These are phyloP conservation scores for Neosilurus mollespiculum DNA, from an alignment of 2,797 vertebrate genomes.

Conservation along the genomic window DNA sequence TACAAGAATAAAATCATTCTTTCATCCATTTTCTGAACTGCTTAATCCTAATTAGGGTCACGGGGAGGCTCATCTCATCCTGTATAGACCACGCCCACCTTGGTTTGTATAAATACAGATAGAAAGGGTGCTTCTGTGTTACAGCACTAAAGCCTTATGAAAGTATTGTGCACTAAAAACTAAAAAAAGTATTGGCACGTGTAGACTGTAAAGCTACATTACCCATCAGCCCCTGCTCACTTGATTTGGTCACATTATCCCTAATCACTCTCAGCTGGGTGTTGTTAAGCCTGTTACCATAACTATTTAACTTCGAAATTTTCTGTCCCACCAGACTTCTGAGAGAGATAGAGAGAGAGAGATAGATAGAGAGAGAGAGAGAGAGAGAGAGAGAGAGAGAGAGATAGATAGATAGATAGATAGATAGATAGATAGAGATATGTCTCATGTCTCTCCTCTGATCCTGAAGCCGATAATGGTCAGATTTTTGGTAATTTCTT, in stretches of 20 bases:
- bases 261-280: not conserved
- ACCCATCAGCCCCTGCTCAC: constrained; percentile 11
- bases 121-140: not conserved
- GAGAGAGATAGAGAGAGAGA: not conserved
- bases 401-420: too few relatives aligned
- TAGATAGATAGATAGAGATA: not conserved
- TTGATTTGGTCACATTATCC: not conserved
- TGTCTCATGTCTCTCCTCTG: not conserved
- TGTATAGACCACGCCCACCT: not conserved
- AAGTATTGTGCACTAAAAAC: too few relatives aligned
- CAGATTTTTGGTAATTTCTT: not conserved
- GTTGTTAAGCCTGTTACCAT: not conserved
- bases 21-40: too few relatives aligned
- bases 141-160: not conserved
- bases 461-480: not conserved
- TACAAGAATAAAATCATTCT: too few relatives aligned
- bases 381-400: not conserved
- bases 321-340: not conserved
- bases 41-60: too few relatives aligned
- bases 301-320: not conserved
- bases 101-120: not conserved
- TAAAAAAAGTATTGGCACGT: too few relatives aligned
- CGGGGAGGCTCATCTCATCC: too few relatives aligned
- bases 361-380: not conserved
- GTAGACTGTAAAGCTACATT: not conserved